A percentile compares a stretch with the other conserved stretches of the same genome.
phyloP scores from a whole-genome alignment of 2,113 vertebrate genomes.

The Myrmecobius fasciatus region DNA sequence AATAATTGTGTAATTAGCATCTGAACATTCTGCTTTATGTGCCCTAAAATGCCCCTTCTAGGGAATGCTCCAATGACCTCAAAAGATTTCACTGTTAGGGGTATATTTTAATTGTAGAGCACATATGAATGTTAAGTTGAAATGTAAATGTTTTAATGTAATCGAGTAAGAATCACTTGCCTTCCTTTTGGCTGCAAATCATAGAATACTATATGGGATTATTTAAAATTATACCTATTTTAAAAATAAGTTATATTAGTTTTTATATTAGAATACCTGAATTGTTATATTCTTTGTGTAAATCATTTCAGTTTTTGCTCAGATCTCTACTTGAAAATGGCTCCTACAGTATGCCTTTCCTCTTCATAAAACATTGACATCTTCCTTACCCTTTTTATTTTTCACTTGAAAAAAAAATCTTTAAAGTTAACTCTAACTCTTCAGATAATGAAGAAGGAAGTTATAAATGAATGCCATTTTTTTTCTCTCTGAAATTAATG shows the following conservation, averaged over 20 bases:
- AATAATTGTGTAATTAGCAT: conserved; percentile 66
- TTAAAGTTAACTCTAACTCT: conserved; percentile 21
- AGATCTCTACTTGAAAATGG: background rate
- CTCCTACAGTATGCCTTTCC: background rate
- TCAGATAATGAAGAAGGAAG: conserved; percentile 64
- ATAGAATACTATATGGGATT: conserved; percentile 51
- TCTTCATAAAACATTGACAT: background rate
- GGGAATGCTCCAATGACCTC: conserved; percentile 47
- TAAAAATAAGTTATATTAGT: conserved; percentile 19
- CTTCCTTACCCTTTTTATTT: background rate
- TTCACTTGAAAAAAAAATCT: background rate
- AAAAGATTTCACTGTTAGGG: conserved; percentile 56
- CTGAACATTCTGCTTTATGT: conserved; percentile 61
- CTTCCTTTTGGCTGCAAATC: conserved; percentile 65
- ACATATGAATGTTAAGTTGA: conserved; percentile 66
- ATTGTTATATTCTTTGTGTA: conserved; percentile 56
- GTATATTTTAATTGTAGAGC: conserved; percentile 64
- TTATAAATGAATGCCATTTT: conserved; percentile 59
- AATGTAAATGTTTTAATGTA: conserved; percentile 63
- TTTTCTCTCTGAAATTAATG: conserved; percentile 68
- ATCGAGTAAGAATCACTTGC: conserved; percentile 55
- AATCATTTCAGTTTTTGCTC: conserved; percentile 45
- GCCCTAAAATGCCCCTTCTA: conserved; percentile 49
- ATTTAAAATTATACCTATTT: conserved; percentile 59
- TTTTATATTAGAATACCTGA: background rate